These are phyloP conservation scores for Callaeas wilsoni DNA, from an alignment of 2,113 vertebrate genomes.

Conservation along the genomic window DNA sequence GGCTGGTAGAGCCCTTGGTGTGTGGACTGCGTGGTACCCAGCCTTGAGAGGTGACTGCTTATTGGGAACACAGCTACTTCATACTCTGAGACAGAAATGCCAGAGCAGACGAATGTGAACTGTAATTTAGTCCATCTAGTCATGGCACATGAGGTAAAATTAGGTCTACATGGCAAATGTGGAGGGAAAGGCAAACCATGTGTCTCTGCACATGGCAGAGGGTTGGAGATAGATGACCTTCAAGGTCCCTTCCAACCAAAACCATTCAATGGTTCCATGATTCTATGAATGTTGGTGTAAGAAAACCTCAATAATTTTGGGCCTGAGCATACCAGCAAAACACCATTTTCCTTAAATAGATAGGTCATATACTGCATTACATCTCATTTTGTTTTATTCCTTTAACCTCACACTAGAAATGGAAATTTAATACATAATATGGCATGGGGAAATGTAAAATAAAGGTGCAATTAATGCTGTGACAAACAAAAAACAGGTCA, in stretches of 20 bases:
- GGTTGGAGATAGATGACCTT: not conserved
- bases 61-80: not conserved
- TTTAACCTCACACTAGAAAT: not conserved
- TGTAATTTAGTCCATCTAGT: not conserved
- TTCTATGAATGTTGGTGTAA: not conserved
- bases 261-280: fast-evolving
- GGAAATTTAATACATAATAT: not conserved
- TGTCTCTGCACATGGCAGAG: not conserved
- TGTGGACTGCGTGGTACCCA: not conserved
- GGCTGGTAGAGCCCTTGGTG: not conserved
- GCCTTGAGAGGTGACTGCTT: not conserved
- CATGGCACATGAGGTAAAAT: not conserved
- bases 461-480: not conserved
- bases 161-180: not conserved
- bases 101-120: fast-evolving
- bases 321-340: not conserved
- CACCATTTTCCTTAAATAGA: not conserved
- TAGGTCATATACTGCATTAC: not conserved
- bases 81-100: not conserved
- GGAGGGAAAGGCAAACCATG: not conserved
- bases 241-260: not conserved
- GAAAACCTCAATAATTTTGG: not conserved
- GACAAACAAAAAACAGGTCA: not conserved
- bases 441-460: not conserved
- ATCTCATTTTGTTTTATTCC: not conserved